Evolutionary conservation across 2,797 vertebrate genomes (phyloP).

Genomic region (Eleutherodactylus coqui): DNA sequence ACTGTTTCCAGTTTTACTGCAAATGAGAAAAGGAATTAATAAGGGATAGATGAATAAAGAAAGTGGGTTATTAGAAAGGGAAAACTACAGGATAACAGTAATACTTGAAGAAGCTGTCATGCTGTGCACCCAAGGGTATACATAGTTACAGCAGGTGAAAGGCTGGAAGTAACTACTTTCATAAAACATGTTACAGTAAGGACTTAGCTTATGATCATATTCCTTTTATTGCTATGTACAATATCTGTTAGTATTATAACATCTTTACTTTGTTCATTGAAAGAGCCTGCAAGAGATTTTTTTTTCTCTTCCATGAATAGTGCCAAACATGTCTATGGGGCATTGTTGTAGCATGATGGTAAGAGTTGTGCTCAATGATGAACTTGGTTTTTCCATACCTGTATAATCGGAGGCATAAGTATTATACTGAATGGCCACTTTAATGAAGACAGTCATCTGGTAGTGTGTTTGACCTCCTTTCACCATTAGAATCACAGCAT

Average conservation of each 20-base stretch:
- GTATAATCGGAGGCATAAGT: too few relatives aligned
- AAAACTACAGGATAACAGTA: constrained; percentile 19
- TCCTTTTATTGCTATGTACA: not conserved
- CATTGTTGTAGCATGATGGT: too few relatives aligned
- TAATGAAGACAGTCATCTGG: too few relatives aligned
- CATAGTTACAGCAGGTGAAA: not conserved
- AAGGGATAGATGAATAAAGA: not conserved
- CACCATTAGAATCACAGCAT: too few relatives aligned
- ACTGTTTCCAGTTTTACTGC: constrained; percentile 34
- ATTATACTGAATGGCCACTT: too few relatives aligned
- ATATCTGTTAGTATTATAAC: not conserved
- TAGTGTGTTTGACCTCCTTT: too few relatives aligned
- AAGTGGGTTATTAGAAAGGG: not conserved
- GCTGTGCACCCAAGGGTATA: constrained; percentile 16
- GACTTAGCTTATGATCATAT: not conserved
- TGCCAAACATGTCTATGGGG: too few relatives aligned
- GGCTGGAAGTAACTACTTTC: not conserved
- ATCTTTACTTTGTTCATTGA: not conserved
- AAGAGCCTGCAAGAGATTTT: too few relatives aligned
- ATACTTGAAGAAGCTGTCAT: constrained; percentile 6
- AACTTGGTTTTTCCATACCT: too few relatives aligned
- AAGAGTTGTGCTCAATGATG: too few relatives aligned
- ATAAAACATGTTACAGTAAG: not conserved
- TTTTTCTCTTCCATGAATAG: too few relatives aligned
- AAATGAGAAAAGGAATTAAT: constrained; percentile 40